Percentiles rank a stretch among this genome's conserved stretches.
Conservation (phyloP, 2,113 vertebrate genomes). For the Apaloderma vittatum region DNA sequence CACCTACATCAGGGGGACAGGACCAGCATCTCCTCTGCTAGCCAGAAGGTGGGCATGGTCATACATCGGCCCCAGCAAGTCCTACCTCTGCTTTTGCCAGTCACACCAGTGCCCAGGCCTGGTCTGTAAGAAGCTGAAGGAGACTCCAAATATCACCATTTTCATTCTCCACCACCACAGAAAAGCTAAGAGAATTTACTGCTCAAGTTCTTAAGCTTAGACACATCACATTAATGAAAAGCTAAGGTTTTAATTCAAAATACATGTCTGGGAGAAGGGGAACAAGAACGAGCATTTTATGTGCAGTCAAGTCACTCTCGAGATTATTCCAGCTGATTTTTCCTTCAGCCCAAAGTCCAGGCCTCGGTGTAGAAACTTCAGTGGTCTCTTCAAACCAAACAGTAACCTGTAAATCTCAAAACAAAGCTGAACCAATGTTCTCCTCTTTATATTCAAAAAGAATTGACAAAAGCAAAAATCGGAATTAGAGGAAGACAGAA, state of each 20-base stretch:
- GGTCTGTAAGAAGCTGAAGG: neutral
- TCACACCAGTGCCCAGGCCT: neutral
- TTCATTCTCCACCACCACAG: neutral
- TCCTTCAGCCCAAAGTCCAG: neutral
- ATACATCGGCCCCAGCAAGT: neutral
- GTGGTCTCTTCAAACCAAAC: neutral
- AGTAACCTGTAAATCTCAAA: neutral
- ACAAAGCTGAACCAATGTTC: neutral
- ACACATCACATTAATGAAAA: neutral
- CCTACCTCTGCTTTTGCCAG: neutral
- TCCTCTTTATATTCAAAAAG: neutral
- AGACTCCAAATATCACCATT: neutral
- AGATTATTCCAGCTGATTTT: neutral
- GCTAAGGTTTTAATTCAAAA: neutral
- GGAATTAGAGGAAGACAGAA: conserved; percentile 20
- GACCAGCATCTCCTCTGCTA: neutral
- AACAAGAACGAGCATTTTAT: neutral
- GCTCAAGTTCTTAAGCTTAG: neutral
- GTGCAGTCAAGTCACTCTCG: neutral
- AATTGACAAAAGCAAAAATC: conserved; percentile 6
- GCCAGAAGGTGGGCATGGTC: neutral
- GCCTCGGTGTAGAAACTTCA: neutral
- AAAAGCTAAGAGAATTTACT: neutral
- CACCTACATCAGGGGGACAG: neutral
- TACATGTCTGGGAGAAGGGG: rapidly evolving